These are phyloP conservation scores for Lepilemur ruficaudatus DNA, from an alignment of 2,797 vertebrate species.

Conservation along the genomic window DNA sequence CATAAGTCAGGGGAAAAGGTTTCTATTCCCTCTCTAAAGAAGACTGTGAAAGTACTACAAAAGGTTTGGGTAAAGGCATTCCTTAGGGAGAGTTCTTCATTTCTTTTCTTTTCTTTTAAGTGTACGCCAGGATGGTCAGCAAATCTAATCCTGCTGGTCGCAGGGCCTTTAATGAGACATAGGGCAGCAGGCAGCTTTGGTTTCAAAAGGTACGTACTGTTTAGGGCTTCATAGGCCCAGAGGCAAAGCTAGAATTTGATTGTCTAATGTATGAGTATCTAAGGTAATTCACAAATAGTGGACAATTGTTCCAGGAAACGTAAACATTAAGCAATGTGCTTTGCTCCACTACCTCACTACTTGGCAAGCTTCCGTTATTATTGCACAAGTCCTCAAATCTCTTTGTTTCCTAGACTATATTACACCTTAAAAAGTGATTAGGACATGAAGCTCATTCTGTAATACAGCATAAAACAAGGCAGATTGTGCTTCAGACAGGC, in stretches of 20 bases:
- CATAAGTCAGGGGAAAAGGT: not conserved
- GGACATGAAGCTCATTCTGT: not conserved
- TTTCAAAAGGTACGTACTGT: not conserved
- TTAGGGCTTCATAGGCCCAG: not conserved
- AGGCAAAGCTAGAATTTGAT: conserved; percentile 17
- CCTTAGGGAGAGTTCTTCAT: not conserved
- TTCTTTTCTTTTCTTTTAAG: conserved; percentile 50
- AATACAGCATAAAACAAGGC: not conserved
- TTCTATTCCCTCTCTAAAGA: not conserved
- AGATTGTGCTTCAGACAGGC: not conserved
- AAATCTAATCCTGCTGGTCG: not conserved
- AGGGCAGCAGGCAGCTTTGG: not conserved
- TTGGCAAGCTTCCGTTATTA: conserved; percentile 53
- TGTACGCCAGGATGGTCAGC: not conserved
- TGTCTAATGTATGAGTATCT: conserved; percentile 43
- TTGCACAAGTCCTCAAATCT: conserved; percentile 17
- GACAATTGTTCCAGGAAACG: conserved; percentile 66
- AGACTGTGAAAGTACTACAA: not conserved
- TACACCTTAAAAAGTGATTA: conserved; percentile 62
- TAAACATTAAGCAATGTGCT: conserved; percentile 69
- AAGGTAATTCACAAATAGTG: conserved; percentile 65
- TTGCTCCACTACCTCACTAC: conserved; percentile 21
- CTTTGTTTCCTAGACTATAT: conserved; percentile 59
- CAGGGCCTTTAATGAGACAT: not conserved
- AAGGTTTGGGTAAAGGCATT: not conserved